Percentiles rank a stretch among this genome's conserved stretches.
These are phyloP conservation scores for Rhipidura dahli DNA, from an alignment of 2,113 vertebrate species.

Conservation along the genomic window DNA sequence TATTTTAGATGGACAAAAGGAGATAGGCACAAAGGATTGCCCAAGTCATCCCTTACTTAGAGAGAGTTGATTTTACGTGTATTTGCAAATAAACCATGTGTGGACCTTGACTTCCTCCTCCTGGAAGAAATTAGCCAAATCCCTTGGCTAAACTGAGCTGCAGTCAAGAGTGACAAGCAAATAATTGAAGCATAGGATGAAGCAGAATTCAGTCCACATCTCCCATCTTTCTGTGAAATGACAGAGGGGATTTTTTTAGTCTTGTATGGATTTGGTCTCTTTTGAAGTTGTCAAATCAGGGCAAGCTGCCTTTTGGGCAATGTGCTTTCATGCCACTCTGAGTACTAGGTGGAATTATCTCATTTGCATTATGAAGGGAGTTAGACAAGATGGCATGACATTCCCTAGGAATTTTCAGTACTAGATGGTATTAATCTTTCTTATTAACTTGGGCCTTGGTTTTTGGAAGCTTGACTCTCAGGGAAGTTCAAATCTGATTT, in stretches of 20 bases:
- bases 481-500: not conserved
- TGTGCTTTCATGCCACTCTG: not conserved
- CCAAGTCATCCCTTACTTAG: not conserved
- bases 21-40: not conserved
- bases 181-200: not conserved
- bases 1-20: not conserved
- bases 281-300: not conserved
- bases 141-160: not conserved
- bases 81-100: not conserved
- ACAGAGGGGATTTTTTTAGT: not conserved
- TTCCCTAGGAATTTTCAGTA: not conserved
- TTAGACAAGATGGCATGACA: not conserved
- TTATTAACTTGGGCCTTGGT: not conserved
- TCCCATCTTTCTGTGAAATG: not conserved
- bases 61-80: not conserved
- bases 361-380: not conserved
- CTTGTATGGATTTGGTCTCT: not conserved
- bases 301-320: not conserved
- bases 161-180: not conserved
- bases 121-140: not conserved
- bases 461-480: not conserved
- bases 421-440: not conserved
- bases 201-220: not conserved
- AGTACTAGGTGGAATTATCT: not conserved
- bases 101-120: not conserved